Conservation (phyloP, 2,888 invertebrate genomes). For the Tromatobia lineatoria region DNA sequence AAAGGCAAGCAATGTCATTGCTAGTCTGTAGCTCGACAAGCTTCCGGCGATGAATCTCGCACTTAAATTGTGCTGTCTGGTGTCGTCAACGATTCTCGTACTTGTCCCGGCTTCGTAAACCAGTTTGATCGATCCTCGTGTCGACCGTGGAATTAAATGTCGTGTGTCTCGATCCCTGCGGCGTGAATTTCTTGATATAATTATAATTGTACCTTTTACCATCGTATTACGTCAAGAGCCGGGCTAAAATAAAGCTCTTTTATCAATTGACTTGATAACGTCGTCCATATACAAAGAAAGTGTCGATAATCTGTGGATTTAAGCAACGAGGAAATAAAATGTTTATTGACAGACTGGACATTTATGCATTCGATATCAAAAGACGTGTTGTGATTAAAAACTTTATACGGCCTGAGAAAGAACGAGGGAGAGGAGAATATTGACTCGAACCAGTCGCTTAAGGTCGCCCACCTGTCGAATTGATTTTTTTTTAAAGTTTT, state of each 20-base stretch:
- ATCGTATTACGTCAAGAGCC: not conserved
- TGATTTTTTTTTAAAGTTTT: not conserved
- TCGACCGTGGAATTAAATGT: not conserved
- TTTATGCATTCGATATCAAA: not conserved
- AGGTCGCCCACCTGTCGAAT: not conserved
- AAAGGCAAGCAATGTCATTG: constrained; percentile 5
- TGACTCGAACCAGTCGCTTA: not conserved
- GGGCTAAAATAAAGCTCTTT: not conserved
- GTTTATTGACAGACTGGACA: constrained; percentile 2
- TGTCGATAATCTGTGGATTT: not conserved
- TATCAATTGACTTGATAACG: not conserved
- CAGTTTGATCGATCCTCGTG: constrained; percentile 10
- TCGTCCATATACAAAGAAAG: not conserved
- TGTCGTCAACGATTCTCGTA: not conserved
- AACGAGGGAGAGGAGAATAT: not conserved
- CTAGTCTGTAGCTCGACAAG: not conserved
- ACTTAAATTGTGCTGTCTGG: not conserved
- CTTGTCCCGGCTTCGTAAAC: not conserved
- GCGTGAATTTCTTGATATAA: not conserved
- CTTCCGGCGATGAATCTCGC: constrained; percentile 9
- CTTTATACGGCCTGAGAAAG: not conserved
- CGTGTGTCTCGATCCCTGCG: not conserved
- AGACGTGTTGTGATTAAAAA: not conserved
- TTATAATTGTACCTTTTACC: not conserved
- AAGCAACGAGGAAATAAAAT: constrained; percentile 15